Base-by-base conservation (phyloP, 2,888 invertebrate species). In the Drosophila lutescens region DNA sequence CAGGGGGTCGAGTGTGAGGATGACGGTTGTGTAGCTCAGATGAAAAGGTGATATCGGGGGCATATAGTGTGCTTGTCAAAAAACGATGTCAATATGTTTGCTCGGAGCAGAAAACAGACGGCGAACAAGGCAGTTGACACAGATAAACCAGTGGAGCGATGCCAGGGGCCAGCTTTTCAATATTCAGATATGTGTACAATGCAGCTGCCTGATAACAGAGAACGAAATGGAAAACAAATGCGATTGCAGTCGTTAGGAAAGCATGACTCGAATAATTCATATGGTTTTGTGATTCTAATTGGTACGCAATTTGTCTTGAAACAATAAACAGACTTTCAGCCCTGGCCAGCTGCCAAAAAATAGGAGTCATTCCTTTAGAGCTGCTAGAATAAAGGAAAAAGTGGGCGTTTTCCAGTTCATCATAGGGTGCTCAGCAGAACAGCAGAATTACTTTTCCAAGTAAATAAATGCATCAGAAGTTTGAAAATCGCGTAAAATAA, bases 41-140 rank as follows among this genome's bases (percentile, higher is more conserved):
- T 70, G 65, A 40, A 70, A 66, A 70, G 76, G 71, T 73, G 44
- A 43, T 46, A 59, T 63, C 38, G 65, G 36, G 44, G 54, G 41
- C 55, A 50, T 17, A 59, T 60, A 62, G 74, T 74, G 76, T 76
- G 83, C 75, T 84, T 84, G 87, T 84, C 85, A 77, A 81, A 61
- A 66, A 87, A 83, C 61, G 69, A 88, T 85, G 89, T 86, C 85
- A 89, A 89, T 89, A 88, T 86, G 86, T 75, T 70, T 34, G 61
- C 65, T 26, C 46, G 17, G 50, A 65, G 49, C 66, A 66, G 30
- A 34, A 74, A 71, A 65, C 77, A 77, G 65, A 60, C 76, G 69
- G 46, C 50, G 50, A 71, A 61, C 78, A 67, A 49, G 43, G 70
- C 65, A 72, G 86, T 79, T 89, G 88, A 88, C 89, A 86, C 74